A percentile compares a stretch with the other conserved stretches of the same genome.
Evolutionary conservation across 2,888 invertebrate genomes (phyloP).

Genomic region (Stenoptilia bipunctidactyla): DNA sequence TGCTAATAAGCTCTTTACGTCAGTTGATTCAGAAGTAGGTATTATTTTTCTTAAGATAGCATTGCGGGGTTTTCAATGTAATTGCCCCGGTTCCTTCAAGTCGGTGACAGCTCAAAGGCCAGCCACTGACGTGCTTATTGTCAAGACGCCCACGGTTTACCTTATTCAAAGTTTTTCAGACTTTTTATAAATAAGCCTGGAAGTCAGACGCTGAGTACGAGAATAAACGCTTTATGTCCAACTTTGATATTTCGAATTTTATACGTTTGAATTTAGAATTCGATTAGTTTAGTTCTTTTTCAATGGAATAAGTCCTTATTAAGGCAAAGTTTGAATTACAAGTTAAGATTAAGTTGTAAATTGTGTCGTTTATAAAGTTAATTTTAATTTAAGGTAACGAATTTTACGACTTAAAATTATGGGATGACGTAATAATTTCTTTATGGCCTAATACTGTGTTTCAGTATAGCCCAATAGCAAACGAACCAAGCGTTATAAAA

Average conservation of each 20-base stretch:
- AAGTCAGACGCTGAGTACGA: conserved; percentile 27
- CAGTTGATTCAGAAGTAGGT: conserved; percentile 48
- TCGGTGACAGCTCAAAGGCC: conserved; percentile 66
- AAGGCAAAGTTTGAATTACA: too few relatives aligned
- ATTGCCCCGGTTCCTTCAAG: conserved; percentile 68
- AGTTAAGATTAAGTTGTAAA: too few relatives aligned
- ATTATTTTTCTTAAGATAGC: conserved; percentile 64
- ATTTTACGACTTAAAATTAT: conserved; percentile 46
- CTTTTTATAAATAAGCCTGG: conserved; percentile 46
- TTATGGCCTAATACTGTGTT: conserved; percentile 36
- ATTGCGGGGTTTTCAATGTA: conserved; percentile 64
- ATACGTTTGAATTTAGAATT: too few relatives aligned
- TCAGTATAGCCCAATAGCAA: conserved; percentile 37
- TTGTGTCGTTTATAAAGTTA: neutral
- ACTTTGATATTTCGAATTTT: too few relatives aligned
- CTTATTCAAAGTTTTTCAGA: conserved; percentile 57
- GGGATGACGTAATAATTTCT: conserved; percentile 44
- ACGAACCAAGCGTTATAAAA: conserved; percentile 55
- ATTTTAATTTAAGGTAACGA: conserved; percentile 19
- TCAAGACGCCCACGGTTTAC: conserved; percentile 63
- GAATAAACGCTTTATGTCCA: conserved; percentile 24
- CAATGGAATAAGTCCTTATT: too few relatives aligned
- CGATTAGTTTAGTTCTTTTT: too few relatives aligned
- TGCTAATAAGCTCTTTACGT: conserved; percentile 63
- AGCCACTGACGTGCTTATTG: conserved; percentile 62